A percentile compares a stretch with the other conserved stretches of the same genome.
Evolutionary conservation across 2,797 vertebrate species (phyloP).

Genomic region (Lindbergichthys nudifrons): DNA sequence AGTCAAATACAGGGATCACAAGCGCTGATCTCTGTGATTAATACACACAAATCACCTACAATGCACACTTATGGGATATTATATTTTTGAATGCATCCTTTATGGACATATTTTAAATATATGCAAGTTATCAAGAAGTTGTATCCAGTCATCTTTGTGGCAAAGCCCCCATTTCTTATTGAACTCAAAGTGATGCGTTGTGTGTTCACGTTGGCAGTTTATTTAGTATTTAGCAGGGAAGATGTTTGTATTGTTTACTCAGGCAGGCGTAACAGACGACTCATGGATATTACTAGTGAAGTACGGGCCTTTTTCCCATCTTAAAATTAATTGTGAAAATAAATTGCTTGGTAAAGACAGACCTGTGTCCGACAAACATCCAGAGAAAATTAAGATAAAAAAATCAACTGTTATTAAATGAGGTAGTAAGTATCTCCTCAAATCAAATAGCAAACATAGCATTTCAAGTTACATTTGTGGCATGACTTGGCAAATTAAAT

Average conservation of each 20-base stretch:
- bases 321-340: conserved; percentile 38
- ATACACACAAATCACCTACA: no score
- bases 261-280: conserved; percentile 62
- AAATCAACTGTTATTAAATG: conserved; percentile 15
- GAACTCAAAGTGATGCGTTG: conserved; percentile 14
- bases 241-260: conserved; percentile 52
- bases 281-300: conserved; percentile 38
- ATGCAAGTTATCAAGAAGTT: conserved; percentile 21
- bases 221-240: conserved; percentile 24
- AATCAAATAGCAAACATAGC: conserved; percentile 7
- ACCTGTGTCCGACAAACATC: neutral
- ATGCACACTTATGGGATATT: neutral
- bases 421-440: neutral
- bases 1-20: no score
- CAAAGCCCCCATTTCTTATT: conserved; percentile 12
- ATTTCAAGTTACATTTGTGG: neutral
- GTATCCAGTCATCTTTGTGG: neutral
- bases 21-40: no score
- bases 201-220: conserved; percentile 35
- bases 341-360: conserved; percentile 17
- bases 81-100: conserved; percentile 25
- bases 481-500: no score
- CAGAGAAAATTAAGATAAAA: conserved; percentile 24
- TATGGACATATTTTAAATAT: conserved; percentile 30
- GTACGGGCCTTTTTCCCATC: conserved; percentile 20